These are phyloP conservation scores for Disparrhopalites patrizii DNA, from an alignment of 2,888 invertebrate genomes.

Conservation along the genomic window DNA sequence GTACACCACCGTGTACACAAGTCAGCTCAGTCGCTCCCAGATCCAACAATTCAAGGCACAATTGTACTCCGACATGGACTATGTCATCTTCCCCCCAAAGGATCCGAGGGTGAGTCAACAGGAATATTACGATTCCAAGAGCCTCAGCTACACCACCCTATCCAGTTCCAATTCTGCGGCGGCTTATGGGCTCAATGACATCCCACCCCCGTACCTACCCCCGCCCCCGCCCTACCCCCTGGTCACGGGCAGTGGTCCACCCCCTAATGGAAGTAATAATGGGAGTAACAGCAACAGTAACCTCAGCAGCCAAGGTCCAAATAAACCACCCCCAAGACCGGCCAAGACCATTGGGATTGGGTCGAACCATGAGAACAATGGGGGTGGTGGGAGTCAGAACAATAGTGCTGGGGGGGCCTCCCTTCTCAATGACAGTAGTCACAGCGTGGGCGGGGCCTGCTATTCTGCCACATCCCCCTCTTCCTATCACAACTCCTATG, in stretches of 20 bases:
- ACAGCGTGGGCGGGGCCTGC: slow-evolving; percentile 6
- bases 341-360: slow-evolving; percentile 18
- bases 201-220: slow-evolving; percentile 55
- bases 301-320: slow-evolving; percentile 52
- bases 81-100: slow-evolving; percentile 84
- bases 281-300: slow-evolving; percentile 60
- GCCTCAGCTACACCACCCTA: slow-evolving; percentile 51
- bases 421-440: slow-evolving; percentile 13
- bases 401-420: background rate
- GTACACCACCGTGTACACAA: slow-evolving; percentile 48
- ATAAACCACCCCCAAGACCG: slow-evolving; percentile 8
- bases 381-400: background rate
- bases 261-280: too few relatives aligned
- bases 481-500: slow-evolving; percentile 41
- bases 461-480: slow-evolving; percentile 32
- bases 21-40: slow-evolving; percentile 66
- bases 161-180: slow-evolving; percentile 54
- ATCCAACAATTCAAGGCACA: slow-evolving; percentile 85
- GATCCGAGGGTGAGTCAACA: slow-evolving; percentile 86
- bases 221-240: slow-evolving; percentile 46
- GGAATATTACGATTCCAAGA: slow-evolving; percentile 84
- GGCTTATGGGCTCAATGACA: slow-evolving; percentile 41
- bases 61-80: slow-evolving; percentile 84
- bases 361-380: background rate
- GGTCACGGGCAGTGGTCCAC: slow-evolving; percentile 48